These are phyloP conservation scores for Nothoprocta perdicaria DNA, from an alignment of 2,113 vertebrate genomes.

Conservation along the genomic window DNA sequence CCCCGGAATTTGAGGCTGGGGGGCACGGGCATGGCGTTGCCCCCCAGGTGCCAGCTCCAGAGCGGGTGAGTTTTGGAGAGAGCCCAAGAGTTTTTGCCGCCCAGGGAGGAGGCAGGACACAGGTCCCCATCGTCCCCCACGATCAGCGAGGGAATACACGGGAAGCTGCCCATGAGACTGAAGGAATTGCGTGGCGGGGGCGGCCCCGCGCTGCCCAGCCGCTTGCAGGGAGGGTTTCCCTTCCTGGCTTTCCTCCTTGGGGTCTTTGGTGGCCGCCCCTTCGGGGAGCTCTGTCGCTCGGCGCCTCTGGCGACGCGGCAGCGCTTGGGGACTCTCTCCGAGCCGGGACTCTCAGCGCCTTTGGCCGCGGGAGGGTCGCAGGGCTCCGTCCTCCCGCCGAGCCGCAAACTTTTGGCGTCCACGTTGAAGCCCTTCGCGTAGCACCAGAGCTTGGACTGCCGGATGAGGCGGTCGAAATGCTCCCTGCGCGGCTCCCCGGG, in stretches of 20 bases:
- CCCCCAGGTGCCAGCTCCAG: conserved; percentile 83
- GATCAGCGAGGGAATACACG: conserved; percentile 80
- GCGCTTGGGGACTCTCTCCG: conserved; percentile 56
- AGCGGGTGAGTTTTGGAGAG: conserved; percentile 79
- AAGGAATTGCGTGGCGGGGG: conserved; percentile 75
- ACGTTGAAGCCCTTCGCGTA: conserved; percentile 80
- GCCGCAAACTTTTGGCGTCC: conserved; percentile 75
- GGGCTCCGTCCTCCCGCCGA: conserved; percentile 17
- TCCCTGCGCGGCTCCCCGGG: conserved; percentile 66
- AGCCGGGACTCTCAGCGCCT: conserved; percentile 42
- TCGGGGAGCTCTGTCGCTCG: conserved; percentile 18
- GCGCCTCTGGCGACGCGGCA: conserved; percentile 22
- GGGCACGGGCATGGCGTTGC: conserved; percentile 80
- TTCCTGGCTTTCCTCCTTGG: conserved; percentile 20
- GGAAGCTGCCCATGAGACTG: conserved; percentile 81
- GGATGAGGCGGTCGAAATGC: conserved; percentile 79
- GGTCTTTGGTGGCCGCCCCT: neutral
- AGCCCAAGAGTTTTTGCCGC: conserved; percentile 60
- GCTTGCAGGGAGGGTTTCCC: conserved; percentile 30
- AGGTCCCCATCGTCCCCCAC: conserved; percentile 84
- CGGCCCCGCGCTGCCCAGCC: conserved; percentile 14
- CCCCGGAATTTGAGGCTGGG: conserved; percentile 81
- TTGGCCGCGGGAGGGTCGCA: conserved; percentile 7
- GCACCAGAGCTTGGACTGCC: conserved; percentile 81
- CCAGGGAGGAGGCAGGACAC: conserved; percentile 80